Conservation (phyloP, 2,888 invertebrate species). For the Drosophila putrida region DNA sequence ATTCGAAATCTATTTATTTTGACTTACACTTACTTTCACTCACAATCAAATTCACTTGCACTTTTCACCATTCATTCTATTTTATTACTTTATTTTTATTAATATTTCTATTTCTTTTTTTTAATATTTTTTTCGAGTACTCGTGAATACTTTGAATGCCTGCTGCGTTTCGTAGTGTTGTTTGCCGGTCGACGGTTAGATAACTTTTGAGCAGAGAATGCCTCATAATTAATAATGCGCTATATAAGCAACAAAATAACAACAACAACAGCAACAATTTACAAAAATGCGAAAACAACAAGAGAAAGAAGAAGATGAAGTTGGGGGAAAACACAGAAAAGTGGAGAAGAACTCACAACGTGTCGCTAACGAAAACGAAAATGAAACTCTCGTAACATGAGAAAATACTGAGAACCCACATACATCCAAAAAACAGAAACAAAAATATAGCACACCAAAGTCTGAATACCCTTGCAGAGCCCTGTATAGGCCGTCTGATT, state of each 20-base stretch:
- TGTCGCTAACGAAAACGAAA: slow-evolving; percentile 60
- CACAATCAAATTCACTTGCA: slow-evolving; percentile 1
- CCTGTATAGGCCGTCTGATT: too few relatives aligned
- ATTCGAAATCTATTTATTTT: slow-evolving; percentile 6
- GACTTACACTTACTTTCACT: slow-evolving; percentile 14
- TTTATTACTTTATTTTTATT: not conserved
- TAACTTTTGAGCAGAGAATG: slow-evolving; percentile 68
- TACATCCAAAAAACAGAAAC: not conserved
- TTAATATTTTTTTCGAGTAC: slow-evolving; percentile 1
- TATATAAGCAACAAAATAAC: slow-evolving; percentile 52
- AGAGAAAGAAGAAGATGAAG: slow-evolving; percentile 16
- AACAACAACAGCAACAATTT: slow-evolving; percentile 26
- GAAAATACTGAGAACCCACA: slow-evolving; percentile 15
- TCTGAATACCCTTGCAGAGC: too few relatives aligned
- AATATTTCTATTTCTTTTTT: slow-evolving; percentile 8
- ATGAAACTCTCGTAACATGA: slow-evolving; percentile 48
- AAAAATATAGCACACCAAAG: too few relatives aligned
- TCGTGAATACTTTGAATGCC: not conserved
- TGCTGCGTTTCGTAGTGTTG: slow-evolving; percentile 39
- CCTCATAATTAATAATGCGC: slow-evolving; percentile 77
- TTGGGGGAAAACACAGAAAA: slow-evolving; percentile 9
- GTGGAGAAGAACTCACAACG: slow-evolving; percentile 45
- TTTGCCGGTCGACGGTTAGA: slow-evolving; percentile 72
- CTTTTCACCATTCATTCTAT: slow-evolving; percentile 10
- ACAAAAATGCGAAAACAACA: slow-evolving; percentile 31